Evolutionary conservation across 2,113 vertebrate genomes (phyloP).

Genomic region (Copsychus sechellarum): DNA sequence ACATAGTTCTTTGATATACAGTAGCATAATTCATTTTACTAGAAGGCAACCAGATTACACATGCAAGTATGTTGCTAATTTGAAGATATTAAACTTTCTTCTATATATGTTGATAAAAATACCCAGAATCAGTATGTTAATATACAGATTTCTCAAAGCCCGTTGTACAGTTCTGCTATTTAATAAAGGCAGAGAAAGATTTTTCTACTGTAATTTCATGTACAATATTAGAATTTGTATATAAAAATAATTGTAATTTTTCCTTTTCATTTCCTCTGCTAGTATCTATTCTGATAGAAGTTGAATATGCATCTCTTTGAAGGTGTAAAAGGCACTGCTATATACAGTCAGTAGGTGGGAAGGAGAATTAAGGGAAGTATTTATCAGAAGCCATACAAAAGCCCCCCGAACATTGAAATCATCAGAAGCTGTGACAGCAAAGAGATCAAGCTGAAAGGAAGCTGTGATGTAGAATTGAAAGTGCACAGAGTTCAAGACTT

Average conservation of each 20-base stretch:
- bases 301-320: not conserved
- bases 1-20: not conserved
- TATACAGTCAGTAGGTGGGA: not conserved
- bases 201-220: not conserved
- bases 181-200: not conserved
- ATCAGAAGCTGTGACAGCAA: not conserved
- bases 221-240: not conserved
- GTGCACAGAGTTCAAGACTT: not conserved
- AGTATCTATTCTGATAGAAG: not conserved
- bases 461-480: not conserved
- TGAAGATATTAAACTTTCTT: slow-evolving; percentile 1
- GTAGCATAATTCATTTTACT: slow-evolving; percentile 12
- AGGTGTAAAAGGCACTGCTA: not conserved
- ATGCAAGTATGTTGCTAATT: not conserved
- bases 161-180: not conserved
- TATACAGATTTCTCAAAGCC: not conserved
- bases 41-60: not conserved
- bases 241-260: not conserved
- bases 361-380: not conserved
- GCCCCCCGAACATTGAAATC: not conserved
- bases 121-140: not conserved
- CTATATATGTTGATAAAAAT: not conserved
- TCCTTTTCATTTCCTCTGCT: not conserved
- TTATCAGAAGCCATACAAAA: not conserved
- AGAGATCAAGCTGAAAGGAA: not conserved